Evolutionary conservation across 2,888 invertebrate species (phyloP).

Genomic region (Crocallis elinguaria): DNA sequence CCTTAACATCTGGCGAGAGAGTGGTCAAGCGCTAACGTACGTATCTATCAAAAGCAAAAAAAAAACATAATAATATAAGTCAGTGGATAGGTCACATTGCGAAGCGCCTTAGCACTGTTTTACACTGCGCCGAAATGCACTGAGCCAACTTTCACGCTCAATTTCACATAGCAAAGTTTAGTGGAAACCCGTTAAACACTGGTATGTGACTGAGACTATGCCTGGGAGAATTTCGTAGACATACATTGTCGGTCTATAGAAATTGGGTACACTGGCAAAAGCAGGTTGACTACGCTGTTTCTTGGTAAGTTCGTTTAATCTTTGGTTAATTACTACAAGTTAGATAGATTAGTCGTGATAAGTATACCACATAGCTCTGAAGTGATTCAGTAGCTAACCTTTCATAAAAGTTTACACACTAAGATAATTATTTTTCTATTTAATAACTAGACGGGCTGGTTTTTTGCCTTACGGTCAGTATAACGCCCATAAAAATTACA

Average conservation of each 20-base stretch:
- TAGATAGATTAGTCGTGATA: too few relatives aligned
- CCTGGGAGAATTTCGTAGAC: conserved; percentile 9
- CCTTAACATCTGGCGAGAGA: too few relatives aligned
- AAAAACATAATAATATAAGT: background rate
- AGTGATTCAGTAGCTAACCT: too few relatives aligned
- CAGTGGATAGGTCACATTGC: background rate
- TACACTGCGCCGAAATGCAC: conserved; percentile 37
- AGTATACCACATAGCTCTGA: too few relatives aligned
- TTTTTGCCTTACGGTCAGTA: too few relatives aligned
- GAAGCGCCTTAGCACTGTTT: conserved; percentile 15
- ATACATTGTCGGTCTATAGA: conserved; percentile 4
- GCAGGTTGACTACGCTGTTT: background rate
- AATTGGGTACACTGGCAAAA: conserved; percentile 3
- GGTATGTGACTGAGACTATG: conserved; percentile 11
- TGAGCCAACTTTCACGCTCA: conserved; percentile 49
- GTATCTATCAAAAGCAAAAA: too few relatives aligned
- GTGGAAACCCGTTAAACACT: conserved; percentile 13
- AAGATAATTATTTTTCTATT: too few relatives aligned
- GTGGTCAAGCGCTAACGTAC: too few relatives aligned
- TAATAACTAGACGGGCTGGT: too few relatives aligned
- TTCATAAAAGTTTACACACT: too few relatives aligned
- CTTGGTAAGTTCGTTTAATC: background rate
- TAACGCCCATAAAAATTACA: too few relatives aligned
- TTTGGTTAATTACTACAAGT: too few relatives aligned
- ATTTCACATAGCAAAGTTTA: conserved; percentile 46